phyloP scores from a whole-genome alignment of 2,797 vertebrate genomes.

The Hypotaenidia philippensis region DNA sequence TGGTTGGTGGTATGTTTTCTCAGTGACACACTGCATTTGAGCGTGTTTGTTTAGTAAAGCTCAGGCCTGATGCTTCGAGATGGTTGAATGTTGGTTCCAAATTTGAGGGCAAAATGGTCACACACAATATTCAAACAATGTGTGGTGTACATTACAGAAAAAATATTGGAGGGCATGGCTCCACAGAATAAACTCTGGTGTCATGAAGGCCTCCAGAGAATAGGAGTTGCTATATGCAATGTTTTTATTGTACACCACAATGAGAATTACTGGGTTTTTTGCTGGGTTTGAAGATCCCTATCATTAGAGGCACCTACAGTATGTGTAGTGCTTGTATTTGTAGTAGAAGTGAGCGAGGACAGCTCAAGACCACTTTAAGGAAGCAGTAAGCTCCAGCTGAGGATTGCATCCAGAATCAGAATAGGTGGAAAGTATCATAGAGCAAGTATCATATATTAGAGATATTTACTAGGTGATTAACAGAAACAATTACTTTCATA shows the following conservation, averaged over 20 bases:
- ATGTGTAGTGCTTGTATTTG: neutral
- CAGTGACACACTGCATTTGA: neutral
- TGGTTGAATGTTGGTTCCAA: neutral
- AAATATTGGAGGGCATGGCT: neutral
- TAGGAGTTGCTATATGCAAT: neutral
- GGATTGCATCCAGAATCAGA: neutral
- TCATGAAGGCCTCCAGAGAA: constrained; percentile 11
- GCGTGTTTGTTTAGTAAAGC: constrained; percentile 37
- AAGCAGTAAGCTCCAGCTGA: neutral
- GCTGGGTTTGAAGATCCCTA: constrained; percentile 21
- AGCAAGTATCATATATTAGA: neutral
- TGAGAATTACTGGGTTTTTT: neutral
- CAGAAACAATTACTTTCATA: neutral
- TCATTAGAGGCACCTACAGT: neutral
- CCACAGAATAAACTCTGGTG: neutral
- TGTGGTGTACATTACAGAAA: neutral
- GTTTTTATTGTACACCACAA: neutral
- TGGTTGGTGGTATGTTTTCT: neutral
- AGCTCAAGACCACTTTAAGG: neutral
- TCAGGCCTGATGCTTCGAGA: neutral
- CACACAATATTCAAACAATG: neutral
- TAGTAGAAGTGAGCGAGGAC: neutral
- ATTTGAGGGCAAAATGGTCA: neutral
- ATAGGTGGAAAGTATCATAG: neutral
- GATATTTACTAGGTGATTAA: neutral